Evolutionary conservation across 2,888 invertebrate genomes (phyloP), one percentile per base, ranked within the genome.

Genomic region (Mesorhabditis sp.): DNA sequence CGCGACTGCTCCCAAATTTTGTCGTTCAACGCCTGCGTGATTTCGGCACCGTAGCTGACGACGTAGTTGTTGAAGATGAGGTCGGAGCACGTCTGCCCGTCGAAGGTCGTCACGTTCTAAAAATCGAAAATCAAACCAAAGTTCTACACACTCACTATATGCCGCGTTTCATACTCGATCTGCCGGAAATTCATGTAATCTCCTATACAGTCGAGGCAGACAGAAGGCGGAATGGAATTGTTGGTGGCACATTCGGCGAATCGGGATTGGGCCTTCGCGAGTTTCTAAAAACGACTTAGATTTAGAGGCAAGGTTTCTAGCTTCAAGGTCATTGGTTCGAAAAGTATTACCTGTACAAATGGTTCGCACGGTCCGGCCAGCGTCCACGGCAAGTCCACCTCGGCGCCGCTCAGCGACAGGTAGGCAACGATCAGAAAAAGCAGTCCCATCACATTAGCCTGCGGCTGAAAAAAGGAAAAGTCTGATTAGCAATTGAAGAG

Each of bases 11-110:
- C 81, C 84, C 84, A 84, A 50, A 84, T 81, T 44, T 71, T 71
- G 15, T 71, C 66, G 0, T 77, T 76, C 41, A 84, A 62, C 4
- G 83, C 74, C 15, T 72, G 72, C 5, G 80, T 77, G 42, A 84
- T 76, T 15, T 84, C 82, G 41, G 75, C 71, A 43, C 76, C 77
- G 68, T 84, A 84, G 4, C 82, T 82, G 6, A 85, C 64, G n/a
- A 81, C 62, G 67, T 84, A 84, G 69, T 79, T 80, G 64, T 78
- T 76, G 72, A 84, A 84, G 68, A 84, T 83, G 4, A 84, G 82
- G 45, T 80, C 74, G 4, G 81, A 70, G 66, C 84, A 84, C 5
- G 83, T 13, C 78, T 50, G 58, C 58, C 58, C n/a, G 58, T 70
- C 15, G 80, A 28, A 28, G 28, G 28, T 77, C 6, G 73, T 70